phyloP scores from a whole-genome alignment of 2,888 invertebrate genomes.

The Abscondita cerata region DNA sequence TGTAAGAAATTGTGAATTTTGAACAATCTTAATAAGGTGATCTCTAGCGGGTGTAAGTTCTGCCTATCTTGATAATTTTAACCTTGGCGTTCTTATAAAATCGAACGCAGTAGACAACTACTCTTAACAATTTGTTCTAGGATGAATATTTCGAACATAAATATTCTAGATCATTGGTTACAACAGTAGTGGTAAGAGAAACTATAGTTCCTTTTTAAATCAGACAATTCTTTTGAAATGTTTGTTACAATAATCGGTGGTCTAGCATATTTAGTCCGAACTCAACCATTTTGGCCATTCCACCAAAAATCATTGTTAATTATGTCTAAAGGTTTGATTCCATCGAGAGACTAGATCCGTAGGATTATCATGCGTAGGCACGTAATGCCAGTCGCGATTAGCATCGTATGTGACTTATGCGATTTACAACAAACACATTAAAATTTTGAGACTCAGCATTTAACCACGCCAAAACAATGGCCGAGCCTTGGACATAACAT shows the following conservation, averaged over 20 bases:
- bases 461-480: conserved; percentile 46
- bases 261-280: neutral
- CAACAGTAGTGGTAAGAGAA: too few relatives aligned
- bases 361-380: neutral
- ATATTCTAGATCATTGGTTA: too few relatives aligned
- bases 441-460: conserved; percentile 26
- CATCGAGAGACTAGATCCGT: neutral
- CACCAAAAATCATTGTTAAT: neutral
- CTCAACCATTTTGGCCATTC: neutral
- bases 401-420: conserved; percentile 38
- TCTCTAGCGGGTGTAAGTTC: neutral
- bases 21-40: neutral
- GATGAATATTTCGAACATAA: too few relatives aligned
- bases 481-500: too few relatives aligned
- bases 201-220: too few relatives aligned
- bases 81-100: neutral
- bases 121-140: too few relatives aligned
- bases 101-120: neutral
- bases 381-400: conserved; percentile 33
- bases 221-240: too few relatives aligned
- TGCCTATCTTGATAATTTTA: neutral
- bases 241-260: neutral
- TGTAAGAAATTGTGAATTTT: neutral
- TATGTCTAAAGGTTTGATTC: neutral
- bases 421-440: conserved; percentile 44